Evolutionary conservation across 2,113 vertebrate species (phyloP).

Genomic region (Rhynchopsitta pachyrhyncha): DNA sequence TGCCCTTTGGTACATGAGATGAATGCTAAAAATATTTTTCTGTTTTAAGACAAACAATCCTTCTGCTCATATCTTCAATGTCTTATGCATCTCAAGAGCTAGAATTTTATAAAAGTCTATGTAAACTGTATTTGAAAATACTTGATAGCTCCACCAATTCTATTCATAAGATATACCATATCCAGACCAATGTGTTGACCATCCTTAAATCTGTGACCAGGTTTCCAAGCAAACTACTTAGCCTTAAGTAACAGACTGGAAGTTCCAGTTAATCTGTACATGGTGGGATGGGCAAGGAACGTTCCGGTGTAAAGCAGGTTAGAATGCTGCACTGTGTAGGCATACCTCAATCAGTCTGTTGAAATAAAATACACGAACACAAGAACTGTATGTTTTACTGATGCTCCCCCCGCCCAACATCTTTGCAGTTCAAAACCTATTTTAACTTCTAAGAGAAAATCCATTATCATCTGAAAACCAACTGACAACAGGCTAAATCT

Average conservation of each 20-base stretch:
- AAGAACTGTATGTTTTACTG: not conserved
- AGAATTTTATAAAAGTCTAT: not conserved
- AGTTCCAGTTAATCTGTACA: not conserved
- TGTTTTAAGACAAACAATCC: not conserved
- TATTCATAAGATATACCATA: too few relatives aligned
- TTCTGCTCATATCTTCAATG: not conserved
- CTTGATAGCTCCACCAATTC: not conserved
- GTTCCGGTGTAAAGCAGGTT: not conserved
- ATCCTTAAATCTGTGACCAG: not conserved
- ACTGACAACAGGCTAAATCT: not conserved
- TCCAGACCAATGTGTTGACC: not conserved
- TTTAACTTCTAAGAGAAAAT: not conserved
- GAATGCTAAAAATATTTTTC: not conserved
- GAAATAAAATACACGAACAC: not conserved
- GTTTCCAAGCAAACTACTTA: not conserved
- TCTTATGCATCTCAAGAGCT: not conserved
- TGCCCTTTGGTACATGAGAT: not conserved
- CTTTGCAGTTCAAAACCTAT: not conserved
- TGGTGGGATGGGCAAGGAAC: not conserved
- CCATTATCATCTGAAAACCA: not conserved
- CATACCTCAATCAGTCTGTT: accelerated
- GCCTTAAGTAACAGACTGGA: not conserved
- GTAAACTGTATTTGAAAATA: not conserved
- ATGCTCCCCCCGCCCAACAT: accelerated
- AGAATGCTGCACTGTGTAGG: not conserved